Base-by-base conservation (phyloP, 2,113 vertebrate genomes). In the Heterotilapia buettikoferi region DNA sequence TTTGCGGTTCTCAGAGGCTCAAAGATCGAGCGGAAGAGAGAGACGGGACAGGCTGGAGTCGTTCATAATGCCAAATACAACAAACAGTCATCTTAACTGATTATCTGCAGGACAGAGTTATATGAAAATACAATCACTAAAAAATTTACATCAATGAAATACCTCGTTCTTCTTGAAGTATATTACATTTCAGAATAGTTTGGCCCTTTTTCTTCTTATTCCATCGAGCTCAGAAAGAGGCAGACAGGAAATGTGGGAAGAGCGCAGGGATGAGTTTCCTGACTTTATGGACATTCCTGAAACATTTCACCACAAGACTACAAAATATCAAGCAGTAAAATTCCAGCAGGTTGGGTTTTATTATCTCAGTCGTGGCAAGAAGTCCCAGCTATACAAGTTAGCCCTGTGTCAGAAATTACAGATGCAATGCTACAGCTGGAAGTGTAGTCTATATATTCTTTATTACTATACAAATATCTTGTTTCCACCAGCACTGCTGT, bases 1-100 rank as follows among this genome's bases (percentile, higher is more conserved):
- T 84, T 89, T 94, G 90, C 59, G 21, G 86, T 94, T 91, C 83
- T 89, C 87, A 91, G 90, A 92, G 90, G 80, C 88, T 92, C 57
- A 88, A 76, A 86, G 87, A 56, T 79, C 6, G 68, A 89, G 83
- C 79, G 68, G 84, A 80, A 76, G 53, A 68, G 83, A 19, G 78
- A 59, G 68, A 73, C 11, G 47, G 87, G 89, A 86, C 88, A 80
- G 71, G 2, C 84, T 84, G 89, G 88, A 93, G 91, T 90, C 85
- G 1, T 16, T 83, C 50, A 9, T 91, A 89, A 92, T 31, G 59
- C 87, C 82, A 80, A 52, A 85, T 71, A 78, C 12, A 86, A 87
- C 63, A 84, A 8, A 87, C 78, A 68, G 45, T 38, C 56, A 43
- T 73, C 85, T 50, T 57, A 76, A 63, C 86, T 38, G 31, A 84